A percentile compares a stretch with the other conserved stretches of the same genome.
phyloP scores from a whole-genome alignment of 2,113 vertebrate genomes.

The Cyanoramphus novaezelandiae region DNA sequence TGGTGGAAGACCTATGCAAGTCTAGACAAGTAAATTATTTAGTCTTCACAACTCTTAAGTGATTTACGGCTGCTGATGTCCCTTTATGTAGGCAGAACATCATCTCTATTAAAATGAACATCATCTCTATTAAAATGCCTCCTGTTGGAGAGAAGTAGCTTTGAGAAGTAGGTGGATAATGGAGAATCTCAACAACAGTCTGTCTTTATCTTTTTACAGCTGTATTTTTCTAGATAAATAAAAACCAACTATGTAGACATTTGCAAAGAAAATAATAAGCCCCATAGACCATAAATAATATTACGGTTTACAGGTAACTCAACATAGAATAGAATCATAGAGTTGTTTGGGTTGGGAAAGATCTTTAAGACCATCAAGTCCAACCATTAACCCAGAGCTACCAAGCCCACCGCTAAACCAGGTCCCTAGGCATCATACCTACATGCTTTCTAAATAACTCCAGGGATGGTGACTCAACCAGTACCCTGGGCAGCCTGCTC shows the following conservation, averaged over 20 bases:
- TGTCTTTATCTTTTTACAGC: background rate
- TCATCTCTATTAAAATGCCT: background rate
- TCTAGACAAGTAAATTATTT: background rate
- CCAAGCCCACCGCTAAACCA: background rate
- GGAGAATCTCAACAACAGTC: background rate
- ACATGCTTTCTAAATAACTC: background rate
- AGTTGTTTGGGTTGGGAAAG: background rate
- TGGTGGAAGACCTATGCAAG: accelerated
- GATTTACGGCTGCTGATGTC: background rate
- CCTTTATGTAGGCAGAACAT: background rate
- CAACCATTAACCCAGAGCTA: background rate
- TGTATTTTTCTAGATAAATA: background rate
- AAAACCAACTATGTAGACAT: too few relatives aligned
- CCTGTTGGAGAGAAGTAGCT: background rate
- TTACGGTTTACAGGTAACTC: background rate
- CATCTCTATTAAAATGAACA: background rate
- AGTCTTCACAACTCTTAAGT: background rate
- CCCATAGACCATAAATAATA: background rate
- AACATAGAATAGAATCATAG: background rate
- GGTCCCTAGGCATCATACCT: background rate
- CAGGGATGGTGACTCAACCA: background rate
- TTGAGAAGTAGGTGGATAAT: background rate
- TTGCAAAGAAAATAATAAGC: background rate
- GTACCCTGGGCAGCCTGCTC: background rate
- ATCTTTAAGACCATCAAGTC: background rate